A percentile compares a stretch with the other conserved stretches of the same genome.
These are phyloP conservation scores for Cotesia chilonis DNA, from an alignment of 1,140 invertebrate species.

Conservation along the genomic window DNA sequence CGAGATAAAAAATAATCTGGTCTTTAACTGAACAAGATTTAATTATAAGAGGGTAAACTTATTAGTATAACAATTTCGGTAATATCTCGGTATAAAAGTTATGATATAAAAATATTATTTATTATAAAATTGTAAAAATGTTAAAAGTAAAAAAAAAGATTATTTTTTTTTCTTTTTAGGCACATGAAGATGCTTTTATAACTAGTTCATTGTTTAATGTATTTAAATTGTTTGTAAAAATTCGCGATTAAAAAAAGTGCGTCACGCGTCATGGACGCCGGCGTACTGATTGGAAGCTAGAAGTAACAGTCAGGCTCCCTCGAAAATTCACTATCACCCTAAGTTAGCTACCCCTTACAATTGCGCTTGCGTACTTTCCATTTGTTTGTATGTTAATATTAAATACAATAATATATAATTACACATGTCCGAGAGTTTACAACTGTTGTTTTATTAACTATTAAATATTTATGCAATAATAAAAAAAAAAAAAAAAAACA, in stretches of 20 bases:
- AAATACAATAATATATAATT: too few species aligned
- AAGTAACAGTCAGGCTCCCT: conserved; percentile 37
- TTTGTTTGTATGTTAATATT: too few species aligned
- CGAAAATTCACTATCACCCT: conserved; percentile 23
- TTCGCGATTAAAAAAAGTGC: conserved; percentile 34
- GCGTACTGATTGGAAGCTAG: conserved; percentile 50
- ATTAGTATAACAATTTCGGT: too few species aligned
- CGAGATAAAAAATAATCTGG: too few species aligned
- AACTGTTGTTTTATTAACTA: background rate
- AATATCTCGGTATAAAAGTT: too few species aligned
- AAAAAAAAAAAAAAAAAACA: too few species aligned
- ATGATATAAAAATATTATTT: too few species aligned
- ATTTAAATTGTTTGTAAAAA: background rate
- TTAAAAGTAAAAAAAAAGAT: background rate
- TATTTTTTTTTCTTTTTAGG: background rate
- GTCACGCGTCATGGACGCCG: conserved; percentile 53
- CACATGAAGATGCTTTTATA: background rate
- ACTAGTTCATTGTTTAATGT: background rate
- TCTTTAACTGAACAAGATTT: too few species aligned
- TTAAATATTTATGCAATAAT: too few species aligned
- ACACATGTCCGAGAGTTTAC: conserved; percentile 9
- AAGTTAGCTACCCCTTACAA: conserved; percentile 35
- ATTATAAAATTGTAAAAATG: background rate
- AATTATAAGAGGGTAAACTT: too few species aligned
- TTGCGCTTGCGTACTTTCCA: conserved; percentile 39